Base-by-base conservation (phyloP, 2,888 invertebrate genomes). In the Synergus japonicus region DNA sequence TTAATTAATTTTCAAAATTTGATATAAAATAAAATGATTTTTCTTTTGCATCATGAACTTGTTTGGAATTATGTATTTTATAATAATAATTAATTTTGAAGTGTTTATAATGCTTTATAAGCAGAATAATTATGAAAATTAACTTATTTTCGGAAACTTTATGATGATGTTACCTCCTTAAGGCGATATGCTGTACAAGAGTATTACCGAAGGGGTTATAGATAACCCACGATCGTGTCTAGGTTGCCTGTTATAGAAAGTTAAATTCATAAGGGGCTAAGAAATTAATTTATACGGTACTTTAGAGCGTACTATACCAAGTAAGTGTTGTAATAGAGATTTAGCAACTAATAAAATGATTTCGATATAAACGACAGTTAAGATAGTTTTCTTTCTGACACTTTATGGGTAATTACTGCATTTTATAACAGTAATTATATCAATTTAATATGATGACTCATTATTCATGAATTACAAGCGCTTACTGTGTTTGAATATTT, bases 271-370 rank as follows among this genome's bases (percentile, higher is more conserved):
- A 82, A 83, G 82, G 83, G 80, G 79, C 78, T 81, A 76, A 79
- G 79, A 83, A 84, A 84, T 85, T 84, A 84, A 87, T 87, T 86
- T 85, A 86, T 86, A 13, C 60, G 10, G 4, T 29, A 60, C 60
- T 60, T 60, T 10, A 60, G 60, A 29, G 29, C 60, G 22, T 18
- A 13, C 5, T 60, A 7, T 29, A 60, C 22, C 12, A 60, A 10
- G 4, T 29, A 29, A 60, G 22, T 4, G 60, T 60, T 22, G 12
- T 60, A 22, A 60, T 60, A 13, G 22, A 60, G 22, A 18, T 60
- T 60, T 22, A 60, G 22, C 13, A 13, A 12, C 22, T 5, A 12
- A 60, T 60, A 29, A 60, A 60, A 22, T 22, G 10, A 4, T 22
- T 60, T 12, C 22, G 1, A 29, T 13, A 60, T 12, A 12, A 60